Base-by-base conservation (phyloP, 2,888 invertebrate genomes). In the Aleiodes testaceus region DNA sequence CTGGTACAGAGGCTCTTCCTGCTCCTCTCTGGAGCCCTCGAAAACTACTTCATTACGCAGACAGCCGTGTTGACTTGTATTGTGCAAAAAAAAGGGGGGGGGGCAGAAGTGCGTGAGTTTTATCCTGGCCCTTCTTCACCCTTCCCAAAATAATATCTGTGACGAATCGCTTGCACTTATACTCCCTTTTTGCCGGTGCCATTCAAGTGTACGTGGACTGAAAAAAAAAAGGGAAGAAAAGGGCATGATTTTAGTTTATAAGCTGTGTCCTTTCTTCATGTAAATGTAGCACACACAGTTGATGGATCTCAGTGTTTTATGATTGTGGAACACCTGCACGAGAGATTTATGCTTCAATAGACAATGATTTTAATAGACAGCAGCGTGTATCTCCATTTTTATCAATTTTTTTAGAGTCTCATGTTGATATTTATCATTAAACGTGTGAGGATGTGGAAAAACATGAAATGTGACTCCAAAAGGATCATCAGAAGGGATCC, bases 11-110 rank as follows among this genome's bases (percentile, higher is more conserved):
- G 61, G 20, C 50, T 63, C 52, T 52, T 50, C 47, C 61, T 42
- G 36, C 75, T 73, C 76, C 75, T 73, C 72, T 73, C 72, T 77
- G 79, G 74, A 82, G 82, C 86, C 84, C 82, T 80, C 80, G 78
- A 78, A 85, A 86, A 86, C 85, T 87, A 87, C 87, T 87, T 87
- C 87, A 87, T 87, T 87, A 87, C 87, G 86, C 86, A 85, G 87
- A 86, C 87, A 87, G 83, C 87, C 87, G 87, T 87, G 86, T 87
- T 87, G 87, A 87, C 87, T 87, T 87, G 87, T 87, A 87, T 87
- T 87, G 86, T 87, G 78, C 81, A 52, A 47, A 20, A 6, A 53
- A 20, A 16, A 20, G 18, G 11, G 16, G 7, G n/a, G 30, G 18
- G 18, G 11, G 16, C 3, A 9, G 30, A 42, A 26, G 44, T 71